Percentiles rank a stretch among this genome's conserved stretches.
Conservation (phyloP, 2,888 invertebrate species). For the Acronicta aceris region DNA sequence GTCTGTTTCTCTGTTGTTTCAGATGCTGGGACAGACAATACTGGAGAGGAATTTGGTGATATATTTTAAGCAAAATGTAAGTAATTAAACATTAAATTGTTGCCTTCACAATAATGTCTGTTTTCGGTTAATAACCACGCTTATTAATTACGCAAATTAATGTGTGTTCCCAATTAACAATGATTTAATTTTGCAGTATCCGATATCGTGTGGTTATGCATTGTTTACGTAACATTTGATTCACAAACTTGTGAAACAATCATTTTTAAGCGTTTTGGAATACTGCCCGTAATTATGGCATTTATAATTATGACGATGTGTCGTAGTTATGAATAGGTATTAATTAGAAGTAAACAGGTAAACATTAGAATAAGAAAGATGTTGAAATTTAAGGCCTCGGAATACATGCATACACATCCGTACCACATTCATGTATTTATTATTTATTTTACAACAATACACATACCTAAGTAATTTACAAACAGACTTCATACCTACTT, state of each 20-base stretch:
- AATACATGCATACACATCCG: too few relatives aligned
- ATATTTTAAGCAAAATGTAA: constrained; percentile 82
- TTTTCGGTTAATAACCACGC: constrained; percentile 18
- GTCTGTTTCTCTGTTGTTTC: constrained; percentile 69
- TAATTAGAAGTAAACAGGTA: too few relatives aligned
- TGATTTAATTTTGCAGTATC: constrained; percentile 34
- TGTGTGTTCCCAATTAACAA: constrained; percentile 35
- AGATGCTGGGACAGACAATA: constrained; percentile 83
- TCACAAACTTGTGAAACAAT: not conserved
- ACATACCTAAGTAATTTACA: too few relatives aligned
- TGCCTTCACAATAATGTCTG: constrained; percentile 12
- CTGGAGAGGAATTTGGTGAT: constrained; percentile 72
- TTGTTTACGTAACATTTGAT: constrained; percentile 17
- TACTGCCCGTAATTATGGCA: too few relatives aligned
- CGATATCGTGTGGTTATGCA: constrained; percentile 24
- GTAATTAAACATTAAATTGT: constrained; percentile 55
- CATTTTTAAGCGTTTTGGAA: too few relatives aligned
- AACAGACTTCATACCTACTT: too few relatives aligned
- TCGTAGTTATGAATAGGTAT: too few relatives aligned
- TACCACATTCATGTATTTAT: too few relatives aligned
- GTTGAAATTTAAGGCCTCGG: too few relatives aligned
- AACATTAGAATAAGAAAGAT: too few relatives aligned
- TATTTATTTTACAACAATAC: too few relatives aligned
- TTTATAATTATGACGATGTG: too few relatives aligned
- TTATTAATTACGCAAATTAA: constrained; percentile 34